Evolutionary conservation across 1,140 invertebrate species (phyloP), one percentile per base, ranked within the genome.

Genomic region (Bombus fervidus): DNA sequence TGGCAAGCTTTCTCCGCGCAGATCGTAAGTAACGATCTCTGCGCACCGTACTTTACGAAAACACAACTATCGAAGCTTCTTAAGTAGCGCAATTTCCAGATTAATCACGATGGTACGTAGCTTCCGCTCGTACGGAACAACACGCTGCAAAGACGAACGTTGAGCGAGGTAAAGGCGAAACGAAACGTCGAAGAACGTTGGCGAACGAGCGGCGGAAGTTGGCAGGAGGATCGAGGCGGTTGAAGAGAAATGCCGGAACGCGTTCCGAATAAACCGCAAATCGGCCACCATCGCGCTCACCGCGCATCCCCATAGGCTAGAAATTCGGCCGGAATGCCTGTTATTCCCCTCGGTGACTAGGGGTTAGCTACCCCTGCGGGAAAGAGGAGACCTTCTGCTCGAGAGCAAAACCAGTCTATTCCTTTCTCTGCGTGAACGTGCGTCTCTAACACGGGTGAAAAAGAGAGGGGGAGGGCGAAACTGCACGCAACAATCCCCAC

Each of bases 211-310:
- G 31, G 15, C 18, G 18, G 0, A 22, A 18, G 66, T n/a, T 6
- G 0, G n/a, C 13, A 2, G 3, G n/a, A 8, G 12, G n/a, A 22
- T 53, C 5, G 18, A 53, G 6, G 1, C 47, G 2, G 73, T n/a
- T 41, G 34, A 6, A 10, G 37, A 59, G 69, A 81, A 57, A 71
- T 47, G 82, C 59, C 78, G 87, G 62, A 62, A 39, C 75, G 64
- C 69, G 76, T 86, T 31, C 43, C 18, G 79, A 47, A 86, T 85
- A 90, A 92, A 94, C 94, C 93, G 83, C 93, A 93, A 90, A 91
- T 91, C 92, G 87, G 93, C 94, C 93, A 94, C 92, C 93, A 94
- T 94, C 92, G 87, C 90, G 78, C 83, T 71, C 77, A 66, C 39
- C 83, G 81, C 69, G 90, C 85, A 91, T 83, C 89, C 92, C 88